A percentile compares a stretch with the other conserved stretches of the same genome.
phyloP scores from a whole-genome alignment of 2,888 invertebrate genomes.

The Lasioglossum lativentre region DNA sequence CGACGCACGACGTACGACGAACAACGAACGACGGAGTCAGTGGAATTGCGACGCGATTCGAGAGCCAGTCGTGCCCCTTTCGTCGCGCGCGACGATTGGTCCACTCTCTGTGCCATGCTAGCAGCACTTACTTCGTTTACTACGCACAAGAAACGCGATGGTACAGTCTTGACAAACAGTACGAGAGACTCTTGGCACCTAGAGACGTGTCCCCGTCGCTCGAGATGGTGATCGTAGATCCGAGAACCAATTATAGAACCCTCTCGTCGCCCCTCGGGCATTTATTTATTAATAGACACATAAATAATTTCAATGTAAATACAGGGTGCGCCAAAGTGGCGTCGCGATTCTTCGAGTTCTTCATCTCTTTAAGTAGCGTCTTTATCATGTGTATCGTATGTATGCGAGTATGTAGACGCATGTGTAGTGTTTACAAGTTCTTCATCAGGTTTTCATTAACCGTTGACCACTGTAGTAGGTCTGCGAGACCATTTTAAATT shows the following conservation, averaged over 20 bases:
- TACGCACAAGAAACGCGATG: constrained; percentile 70
- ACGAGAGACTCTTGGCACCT: constrained; percentile 37
- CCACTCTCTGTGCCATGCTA: constrained; percentile 49
- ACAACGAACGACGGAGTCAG: constrained; percentile 27
- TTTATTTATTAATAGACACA: constrained; percentile 1
- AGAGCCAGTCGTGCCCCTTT: constrained; percentile 75
- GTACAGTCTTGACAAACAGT: constrained; percentile 75
- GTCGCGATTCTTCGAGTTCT: background rate
- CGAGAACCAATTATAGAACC: constrained; percentile 48
- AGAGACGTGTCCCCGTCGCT: constrained; percentile 25
- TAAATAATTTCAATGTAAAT: constrained; percentile 10
- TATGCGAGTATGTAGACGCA: background rate
- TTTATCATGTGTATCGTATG: background rate
- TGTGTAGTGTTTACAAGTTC: background rate
- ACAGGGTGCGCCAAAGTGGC: background rate
- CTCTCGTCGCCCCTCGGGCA: background rate
- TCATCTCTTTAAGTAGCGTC: background rate
- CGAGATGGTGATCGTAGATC: constrained; percentile 33
- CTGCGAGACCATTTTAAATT: background rate
- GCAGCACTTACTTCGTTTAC: constrained; percentile 68
- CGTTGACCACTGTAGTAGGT: background rate
- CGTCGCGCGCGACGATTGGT: constrained; percentile 76
- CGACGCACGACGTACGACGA: background rate
- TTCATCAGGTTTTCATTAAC: background rate
- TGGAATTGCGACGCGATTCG: constrained; percentile 64